These are phyloP conservation scores for Muntiacus reevesi DNA, from an alignment of 2,113 vertebrate genomes.

Conservation along the genomic window DNA sequence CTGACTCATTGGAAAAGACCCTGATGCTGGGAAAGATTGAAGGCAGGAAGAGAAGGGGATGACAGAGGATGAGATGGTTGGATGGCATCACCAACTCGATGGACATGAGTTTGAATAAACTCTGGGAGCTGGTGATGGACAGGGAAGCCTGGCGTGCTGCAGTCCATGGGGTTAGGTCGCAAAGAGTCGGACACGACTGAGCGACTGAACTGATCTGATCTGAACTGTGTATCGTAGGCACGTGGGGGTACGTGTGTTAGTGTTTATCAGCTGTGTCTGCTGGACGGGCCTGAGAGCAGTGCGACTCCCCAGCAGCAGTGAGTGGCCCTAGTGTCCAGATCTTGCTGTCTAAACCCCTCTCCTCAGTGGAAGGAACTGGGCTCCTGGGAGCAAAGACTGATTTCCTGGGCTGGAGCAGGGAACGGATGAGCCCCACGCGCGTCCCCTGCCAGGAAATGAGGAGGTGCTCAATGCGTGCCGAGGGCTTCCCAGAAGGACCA, in stretches of 20 bases:
- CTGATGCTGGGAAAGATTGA: background rate
- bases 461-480: background rate
- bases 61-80: fast-evolving
- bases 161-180: background rate
- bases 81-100: background rate
- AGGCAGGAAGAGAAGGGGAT: fast-evolving
- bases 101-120: background rate
- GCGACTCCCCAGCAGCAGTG: background rate
- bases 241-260: fast-evolving
- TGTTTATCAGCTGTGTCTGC: background rate
- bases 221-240: background rate
- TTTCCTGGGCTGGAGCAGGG: background rate
- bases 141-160: background rate
- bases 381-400: background rate
- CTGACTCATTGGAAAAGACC: background rate
- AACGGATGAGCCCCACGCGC: background rate
- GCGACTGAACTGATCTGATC: background rate
- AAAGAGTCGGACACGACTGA: background rate
- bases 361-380: background rate
- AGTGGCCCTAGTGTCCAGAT: too few relatives aligned
- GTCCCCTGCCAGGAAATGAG: background rate
- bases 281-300: background rate
- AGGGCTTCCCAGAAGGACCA: background rate
- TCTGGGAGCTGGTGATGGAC: background rate
- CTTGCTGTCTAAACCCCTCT: too few relatives aligned